Evolutionary conservation across 1,140 invertebrate species (phyloP).

Genomic region (Trichoplusia ni): DNA sequence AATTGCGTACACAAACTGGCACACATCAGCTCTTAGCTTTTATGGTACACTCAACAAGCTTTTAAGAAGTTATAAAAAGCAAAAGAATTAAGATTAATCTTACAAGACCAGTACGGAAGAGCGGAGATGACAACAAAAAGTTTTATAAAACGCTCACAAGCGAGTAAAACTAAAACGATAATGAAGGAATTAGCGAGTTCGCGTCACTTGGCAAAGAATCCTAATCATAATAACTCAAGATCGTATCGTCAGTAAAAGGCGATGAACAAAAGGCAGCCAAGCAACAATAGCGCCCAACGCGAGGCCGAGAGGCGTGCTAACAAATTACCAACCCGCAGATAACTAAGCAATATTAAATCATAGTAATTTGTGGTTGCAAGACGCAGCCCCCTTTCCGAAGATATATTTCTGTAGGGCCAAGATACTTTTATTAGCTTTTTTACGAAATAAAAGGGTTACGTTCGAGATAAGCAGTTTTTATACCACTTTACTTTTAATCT

Average conservation of each 20-base stretch:
- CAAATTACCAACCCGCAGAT: slow-evolving; percentile 79
- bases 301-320: slow-evolving; percentile 69
- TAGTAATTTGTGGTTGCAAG: slow-evolving; percentile 77
- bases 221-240: slow-evolving; percentile 81
- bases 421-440: slow-evolving; percentile 62
- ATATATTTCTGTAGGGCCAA: slow-evolving; percentile 57
- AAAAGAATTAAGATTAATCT: slow-evolving; percentile 14
- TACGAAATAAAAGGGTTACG: too few relatives aligned
- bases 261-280: slow-evolving; percentile 76
- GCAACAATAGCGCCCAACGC: slow-evolving; percentile 74
- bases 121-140: slow-evolving; percentile 37
- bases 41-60: not conserved
- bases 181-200: slow-evolving; percentile 74
- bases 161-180: slow-evolving; percentile 67
- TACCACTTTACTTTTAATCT: too few relatives aligned
- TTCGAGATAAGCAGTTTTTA: too few relatives aligned
- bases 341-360: slow-evolving; percentile 82
- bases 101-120: slow-evolving; percentile 4
- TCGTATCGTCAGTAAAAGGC: slow-evolving; percentile 70
- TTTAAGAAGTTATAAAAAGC: not conserved
- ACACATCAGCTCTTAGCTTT: not conserved
- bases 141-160: slow-evolving; percentile 42
- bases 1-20: slow-evolving; percentile 32
- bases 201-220: slow-evolving; percentile 77
- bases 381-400: slow-evolving; percentile 62